These are phyloP conservation scores for Corythornis leucogaster DNA, from an alignment of 2,797 vertebrate genomes.

Conservation along the genomic window DNA sequence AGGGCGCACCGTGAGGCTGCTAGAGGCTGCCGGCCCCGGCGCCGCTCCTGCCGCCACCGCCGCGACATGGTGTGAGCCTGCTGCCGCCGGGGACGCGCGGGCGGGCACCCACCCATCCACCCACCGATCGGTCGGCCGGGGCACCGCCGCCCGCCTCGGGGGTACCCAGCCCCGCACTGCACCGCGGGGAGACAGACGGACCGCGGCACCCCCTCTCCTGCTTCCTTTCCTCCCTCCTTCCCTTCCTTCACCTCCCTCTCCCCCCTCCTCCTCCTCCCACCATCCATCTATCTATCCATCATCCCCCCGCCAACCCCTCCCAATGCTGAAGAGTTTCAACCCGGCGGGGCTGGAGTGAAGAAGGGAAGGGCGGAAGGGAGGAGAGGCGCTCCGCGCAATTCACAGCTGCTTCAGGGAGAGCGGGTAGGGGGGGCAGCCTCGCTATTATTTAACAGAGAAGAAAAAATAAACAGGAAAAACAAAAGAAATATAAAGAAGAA, in stretches of 20 bases:
- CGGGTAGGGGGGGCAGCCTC: not conserved
- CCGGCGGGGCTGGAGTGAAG: constrained; percentile 55
- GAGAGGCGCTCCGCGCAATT: not conserved
- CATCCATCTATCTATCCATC: constrained; percentile 31
- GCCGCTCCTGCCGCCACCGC: constrained; percentile 76
- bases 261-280: not conserved
- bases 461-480: not conserved
- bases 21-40: constrained; percentile 75
- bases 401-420: not conserved
- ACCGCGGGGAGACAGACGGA: not conserved
- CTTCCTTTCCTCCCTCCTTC: not conserved
- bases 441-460: constrained; percentile 26
- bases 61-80: constrained; percentile 87
- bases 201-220: not conserved
- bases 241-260: not conserved
- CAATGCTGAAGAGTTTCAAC: constrained; percentile 79
- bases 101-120: not conserved
- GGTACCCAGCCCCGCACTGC: not conserved
- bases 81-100: constrained; percentile 37
- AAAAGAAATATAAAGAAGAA: not conserved
- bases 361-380: constrained; percentile 10
- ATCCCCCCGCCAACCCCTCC: constrained; percentile 49
- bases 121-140: not conserved
- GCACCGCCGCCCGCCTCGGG: not conserved
- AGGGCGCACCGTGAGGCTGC: constrained; percentile 35